Evolutionary conservation across 1,140 invertebrate species (phyloP).

Genomic region (Papilio aristodemus): DNA sequence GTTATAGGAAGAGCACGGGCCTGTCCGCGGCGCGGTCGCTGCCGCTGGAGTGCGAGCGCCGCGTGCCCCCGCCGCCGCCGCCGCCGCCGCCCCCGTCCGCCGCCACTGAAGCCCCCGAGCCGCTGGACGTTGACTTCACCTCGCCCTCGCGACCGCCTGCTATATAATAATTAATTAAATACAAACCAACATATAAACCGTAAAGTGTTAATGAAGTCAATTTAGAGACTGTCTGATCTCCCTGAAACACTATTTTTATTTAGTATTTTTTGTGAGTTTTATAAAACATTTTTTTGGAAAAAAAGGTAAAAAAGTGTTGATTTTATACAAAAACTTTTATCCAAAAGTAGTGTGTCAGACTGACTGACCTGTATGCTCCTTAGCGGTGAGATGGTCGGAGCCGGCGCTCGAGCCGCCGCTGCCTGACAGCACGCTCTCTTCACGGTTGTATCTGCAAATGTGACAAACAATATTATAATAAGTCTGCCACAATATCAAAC

Average conservation of each 20-base stretch:
- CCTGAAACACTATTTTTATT: no score
- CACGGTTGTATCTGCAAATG: conserved; percentile 71
- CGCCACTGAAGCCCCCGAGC: conserved; percentile 50
- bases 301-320: no score
- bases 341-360: no score
- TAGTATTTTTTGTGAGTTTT: no score
- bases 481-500: no score
- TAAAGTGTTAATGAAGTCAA: no score
- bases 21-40: conserved; percentile 59
- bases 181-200: conserved; percentile 6
- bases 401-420: conserved; percentile 77
- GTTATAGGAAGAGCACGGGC: conserved; percentile 75
- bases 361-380: conserved; percentile 55
- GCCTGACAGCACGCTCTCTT: conserved; percentile 75
- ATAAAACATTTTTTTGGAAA: no score
- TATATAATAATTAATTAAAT: conserved; percentile 21
- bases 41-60: conserved; percentile 63
- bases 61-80: conserved; percentile 48
- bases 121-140: conserved; percentile 64
- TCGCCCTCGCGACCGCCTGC: conserved; percentile 53
- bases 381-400: conserved; percentile 71
- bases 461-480: no score
- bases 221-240: no score
- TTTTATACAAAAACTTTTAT: no score
- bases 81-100: conserved; percentile 41